Percentiles rank a stretch among this genome's conserved stretches.
phyloP scores from a whole-genome alignment of 92 coral and sea anemone species.

The Epizoanthus rinbou region DNA sequence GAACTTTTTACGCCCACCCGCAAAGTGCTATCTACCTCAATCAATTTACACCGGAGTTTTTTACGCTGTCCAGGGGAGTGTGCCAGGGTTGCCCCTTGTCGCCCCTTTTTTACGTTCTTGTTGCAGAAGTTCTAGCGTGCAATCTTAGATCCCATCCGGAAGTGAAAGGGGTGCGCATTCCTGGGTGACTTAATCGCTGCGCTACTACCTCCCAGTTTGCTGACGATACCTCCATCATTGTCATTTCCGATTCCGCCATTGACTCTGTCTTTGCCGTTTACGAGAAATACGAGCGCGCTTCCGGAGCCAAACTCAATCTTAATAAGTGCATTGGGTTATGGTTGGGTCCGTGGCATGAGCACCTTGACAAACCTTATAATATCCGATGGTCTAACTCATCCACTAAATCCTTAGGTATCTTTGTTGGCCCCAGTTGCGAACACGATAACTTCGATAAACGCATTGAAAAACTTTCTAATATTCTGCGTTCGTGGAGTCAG shows the following conservation, averaged over 20 bases:
- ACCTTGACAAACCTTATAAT: too few species aligned
- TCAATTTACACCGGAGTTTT: neutral
- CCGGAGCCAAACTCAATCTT: constrained; percentile 44
- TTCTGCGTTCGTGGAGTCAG: constrained; percentile 16
- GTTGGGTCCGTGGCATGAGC: constrained; percentile 33
- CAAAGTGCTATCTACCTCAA: neutral
- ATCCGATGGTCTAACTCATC: too few species aligned
- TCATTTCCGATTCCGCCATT: constrained; percentile 7
- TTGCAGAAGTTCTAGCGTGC: neutral
- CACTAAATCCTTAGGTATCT: constrained; percentile 10
- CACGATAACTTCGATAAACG: neutral
- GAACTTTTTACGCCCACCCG: neutral
- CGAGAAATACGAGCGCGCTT: constrained; percentile 17
- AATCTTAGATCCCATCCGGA: neutral
- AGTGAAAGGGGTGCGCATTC: neutral
- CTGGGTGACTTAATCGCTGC: neutral
- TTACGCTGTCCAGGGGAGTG: constrained; percentile 3
- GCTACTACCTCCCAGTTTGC: neutral
- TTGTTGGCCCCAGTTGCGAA: neutral
- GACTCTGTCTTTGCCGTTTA: neutral
- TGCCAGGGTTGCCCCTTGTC: constrained; percentile 6
- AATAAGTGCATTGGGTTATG: constrained; percentile 22
- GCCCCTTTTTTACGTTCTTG: neutral
- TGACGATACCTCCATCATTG: neutral
- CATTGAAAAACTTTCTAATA: neutral